These are phyloP conservation scores for Agonum fuliginosum DNA, from an alignment of 2,888 invertebrate genomes.

Conservation along the genomic window DNA sequence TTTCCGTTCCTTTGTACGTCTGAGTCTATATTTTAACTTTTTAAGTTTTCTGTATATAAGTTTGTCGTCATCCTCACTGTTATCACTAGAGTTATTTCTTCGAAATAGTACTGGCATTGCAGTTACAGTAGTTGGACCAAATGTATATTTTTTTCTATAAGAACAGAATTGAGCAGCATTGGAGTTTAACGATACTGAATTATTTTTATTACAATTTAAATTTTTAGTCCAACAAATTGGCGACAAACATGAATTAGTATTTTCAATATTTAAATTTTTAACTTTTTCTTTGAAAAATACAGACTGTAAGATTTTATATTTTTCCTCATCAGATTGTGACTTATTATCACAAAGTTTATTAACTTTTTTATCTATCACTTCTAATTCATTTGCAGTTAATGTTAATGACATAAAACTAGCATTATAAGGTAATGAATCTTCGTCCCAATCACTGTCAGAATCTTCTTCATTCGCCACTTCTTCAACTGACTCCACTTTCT, in stretches of 20 bases:
- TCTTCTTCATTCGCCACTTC: too few relatives aligned
- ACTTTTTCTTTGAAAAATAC: background rate
- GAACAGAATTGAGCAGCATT: background rate
- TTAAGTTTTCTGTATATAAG: background rate
- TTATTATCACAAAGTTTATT: background rate
- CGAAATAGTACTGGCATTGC: background rate
- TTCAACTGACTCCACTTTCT: too few relatives aligned
- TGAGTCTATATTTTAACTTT: too few relatives aligned
- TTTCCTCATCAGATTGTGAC: background rate
- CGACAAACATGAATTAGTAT: background rate
- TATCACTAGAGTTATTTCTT: background rate
- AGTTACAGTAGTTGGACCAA: background rate
- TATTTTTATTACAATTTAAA: background rate
- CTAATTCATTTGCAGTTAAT: background rate
- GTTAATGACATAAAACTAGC: background rate
- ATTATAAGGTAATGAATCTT: background rate
- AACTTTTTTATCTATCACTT: background rate
- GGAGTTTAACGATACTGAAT: background rate
- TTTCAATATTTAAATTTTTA: background rate
- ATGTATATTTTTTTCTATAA: background rate
- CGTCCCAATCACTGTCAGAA: background rate
- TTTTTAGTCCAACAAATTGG: background rate
- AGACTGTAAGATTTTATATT: background rate
- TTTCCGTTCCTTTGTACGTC: too few relatives aligned
- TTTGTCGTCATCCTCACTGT: background rate